Conservation (phyloP, 1,140 invertebrate genomes). For the Saccostrea glomerata region DNA sequence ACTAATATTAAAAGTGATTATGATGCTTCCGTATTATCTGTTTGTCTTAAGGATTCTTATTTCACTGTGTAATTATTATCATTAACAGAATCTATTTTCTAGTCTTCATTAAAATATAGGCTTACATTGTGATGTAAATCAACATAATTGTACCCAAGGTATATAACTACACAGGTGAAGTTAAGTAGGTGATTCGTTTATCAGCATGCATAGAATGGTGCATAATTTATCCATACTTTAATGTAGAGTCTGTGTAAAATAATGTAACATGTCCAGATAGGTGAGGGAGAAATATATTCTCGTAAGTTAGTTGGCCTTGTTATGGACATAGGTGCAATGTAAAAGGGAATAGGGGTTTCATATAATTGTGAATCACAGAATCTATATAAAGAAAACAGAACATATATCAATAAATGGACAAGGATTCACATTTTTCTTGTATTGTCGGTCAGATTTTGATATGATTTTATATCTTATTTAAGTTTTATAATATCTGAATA, state of each 20-base stretch:
- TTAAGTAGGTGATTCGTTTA: background rate
- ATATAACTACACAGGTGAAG: background rate
- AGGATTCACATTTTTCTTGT: background rate
- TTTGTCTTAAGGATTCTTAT: too few relatives aligned
- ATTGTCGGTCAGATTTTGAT: background rate
- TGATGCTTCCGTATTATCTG: too few relatives aligned
- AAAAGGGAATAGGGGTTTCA: constrained; percentile 2
- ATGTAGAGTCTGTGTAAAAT: background rate
- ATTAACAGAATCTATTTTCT: background rate
- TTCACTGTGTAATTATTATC: too few relatives aligned
- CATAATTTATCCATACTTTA: background rate
- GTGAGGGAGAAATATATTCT: background rate
- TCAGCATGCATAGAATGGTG: background rate
- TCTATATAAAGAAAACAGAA: background rate
- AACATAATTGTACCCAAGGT: background rate
- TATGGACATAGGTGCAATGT: constrained; percentile 26
- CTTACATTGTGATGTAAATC: background rate
- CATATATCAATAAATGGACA: background rate
- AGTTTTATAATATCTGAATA: background rate
- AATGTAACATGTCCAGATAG: background rate
- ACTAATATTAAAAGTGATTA: too few relatives aligned
- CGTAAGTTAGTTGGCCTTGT: background rate
- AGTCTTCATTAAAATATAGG: background rate
- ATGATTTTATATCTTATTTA: background rate
- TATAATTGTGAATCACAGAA: background rate